Evolutionary conservation across 1,140 invertebrate species (phyloP).

Genomic region (Teleopsis dalmanni): DNA sequence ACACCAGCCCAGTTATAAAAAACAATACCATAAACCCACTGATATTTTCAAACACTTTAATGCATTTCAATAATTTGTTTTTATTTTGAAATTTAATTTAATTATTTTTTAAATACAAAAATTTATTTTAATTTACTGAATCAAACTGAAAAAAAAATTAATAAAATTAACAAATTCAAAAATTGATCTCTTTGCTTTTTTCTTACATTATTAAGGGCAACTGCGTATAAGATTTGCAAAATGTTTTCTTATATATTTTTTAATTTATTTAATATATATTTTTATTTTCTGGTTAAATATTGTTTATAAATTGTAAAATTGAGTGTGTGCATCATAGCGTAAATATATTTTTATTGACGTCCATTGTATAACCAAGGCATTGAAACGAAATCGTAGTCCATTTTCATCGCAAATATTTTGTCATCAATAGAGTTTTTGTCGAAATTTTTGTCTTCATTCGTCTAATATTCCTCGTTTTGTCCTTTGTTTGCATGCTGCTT

Average conservation of each 20-base stretch:
- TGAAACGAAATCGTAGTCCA: not conserved
- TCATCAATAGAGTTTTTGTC: not conserved
- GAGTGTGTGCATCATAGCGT: too few relatives aligned
- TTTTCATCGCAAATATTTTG: not conserved
- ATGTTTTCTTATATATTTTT: not conserved
- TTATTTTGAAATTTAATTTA: too few relatives aligned
- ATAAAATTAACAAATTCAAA: constrained; percentile 11
- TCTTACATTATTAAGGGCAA: not conserved
- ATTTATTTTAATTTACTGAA: not conserved
- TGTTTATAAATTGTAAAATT: not conserved
- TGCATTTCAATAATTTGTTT: not conserved
- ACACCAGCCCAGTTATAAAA: constrained; percentile 28
- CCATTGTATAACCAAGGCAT: not conserved
- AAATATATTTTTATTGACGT: not conserved
- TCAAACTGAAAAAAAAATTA: constrained; percentile 1
- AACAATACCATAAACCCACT: not conserved
- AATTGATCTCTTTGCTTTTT: constrained; percentile 11
- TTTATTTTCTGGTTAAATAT: not conserved
- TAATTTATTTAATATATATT: not conserved
- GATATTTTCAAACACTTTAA: not conserved
- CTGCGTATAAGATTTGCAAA: too few relatives aligned
- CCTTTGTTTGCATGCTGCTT: constrained; percentile 16
- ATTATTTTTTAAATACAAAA: too few relatives aligned
- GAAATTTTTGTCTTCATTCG: not conserved
- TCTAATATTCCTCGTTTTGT: constrained; percentile 33